Evolutionary conservation across 2,888 invertebrate genomes (phyloP).

Genomic region (Coelinius sp.): DNA sequence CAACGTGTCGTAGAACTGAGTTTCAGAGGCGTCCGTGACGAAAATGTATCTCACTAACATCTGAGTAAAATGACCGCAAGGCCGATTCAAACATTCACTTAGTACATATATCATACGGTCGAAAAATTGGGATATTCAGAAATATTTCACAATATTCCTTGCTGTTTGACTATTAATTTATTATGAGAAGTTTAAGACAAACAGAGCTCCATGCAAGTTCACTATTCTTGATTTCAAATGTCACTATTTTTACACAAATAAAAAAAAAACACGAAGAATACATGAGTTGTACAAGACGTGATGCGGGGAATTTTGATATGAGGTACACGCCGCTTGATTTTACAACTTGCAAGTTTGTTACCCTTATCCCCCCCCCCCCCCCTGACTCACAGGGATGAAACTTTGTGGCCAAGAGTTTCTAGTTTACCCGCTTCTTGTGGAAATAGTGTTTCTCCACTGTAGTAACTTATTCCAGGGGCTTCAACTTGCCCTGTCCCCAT

Average conservation of each 20-base stretch:
- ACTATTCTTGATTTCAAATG: not conserved
- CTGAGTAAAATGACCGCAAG: too few species aligned
- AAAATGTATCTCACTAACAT: too few species aligned
- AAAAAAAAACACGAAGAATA: not conserved
- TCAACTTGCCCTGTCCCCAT: constrained; percentile 50
- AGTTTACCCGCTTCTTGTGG: constrained; percentile 62
- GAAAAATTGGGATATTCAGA: too few species aligned
- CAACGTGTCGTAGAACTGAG: too few species aligned
- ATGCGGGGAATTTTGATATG: constrained; percentile 44
- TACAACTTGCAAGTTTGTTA: constrained; percentile 54
- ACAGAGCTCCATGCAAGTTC: too few species aligned
- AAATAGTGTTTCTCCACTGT: constrained; percentile 58
- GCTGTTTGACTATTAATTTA: too few species aligned
- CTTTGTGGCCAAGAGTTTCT: constrained; percentile 55
- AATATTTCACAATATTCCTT: too few species aligned
- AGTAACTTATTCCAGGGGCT: constrained; percentile 55
- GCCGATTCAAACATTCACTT: too few species aligned
- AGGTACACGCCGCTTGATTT: constrained; percentile 55
- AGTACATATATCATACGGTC: too few species aligned
- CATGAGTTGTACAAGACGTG: constrained; percentile 5
- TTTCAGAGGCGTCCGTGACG: too few species aligned
- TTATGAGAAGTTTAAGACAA: too few species aligned
- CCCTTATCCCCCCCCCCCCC: constrained; percentile 32
- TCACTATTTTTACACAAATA: not conserved
- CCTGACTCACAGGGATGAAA: constrained; percentile 46